phyloP scores from a whole-genome alignment of 2,797 vertebrate genomes.

The Parauchenoglanis ngamensis region DNA sequence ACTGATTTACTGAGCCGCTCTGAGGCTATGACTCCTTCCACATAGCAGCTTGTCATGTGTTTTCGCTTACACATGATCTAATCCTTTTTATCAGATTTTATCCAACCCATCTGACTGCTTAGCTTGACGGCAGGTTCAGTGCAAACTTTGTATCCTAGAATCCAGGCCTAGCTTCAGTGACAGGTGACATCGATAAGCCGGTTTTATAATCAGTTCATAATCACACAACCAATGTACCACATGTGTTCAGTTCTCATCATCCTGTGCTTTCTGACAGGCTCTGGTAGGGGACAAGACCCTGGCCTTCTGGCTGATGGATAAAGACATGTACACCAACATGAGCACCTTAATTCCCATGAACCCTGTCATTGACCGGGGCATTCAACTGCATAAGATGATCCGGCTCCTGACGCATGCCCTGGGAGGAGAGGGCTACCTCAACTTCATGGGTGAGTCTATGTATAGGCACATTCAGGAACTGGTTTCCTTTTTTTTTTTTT shows the following conservation, averaged over 20 bases:
- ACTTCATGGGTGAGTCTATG: conserved; percentile 93
- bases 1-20: background rate
- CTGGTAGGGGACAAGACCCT: conserved; percentile 95
- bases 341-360: conserved; percentile 83
- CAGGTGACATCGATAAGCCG: conserved; percentile 27
- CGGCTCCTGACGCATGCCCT: conserved; percentile 91
- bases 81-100: conserved; percentile 42
- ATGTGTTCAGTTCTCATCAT: conserved; percentile 27
- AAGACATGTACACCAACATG: conserved; percentile 99
- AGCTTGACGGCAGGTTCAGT: conserved; percentile 22
- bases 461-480: background rate
- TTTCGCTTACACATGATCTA: conserved; percentile 29
- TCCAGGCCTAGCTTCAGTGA: background rate
- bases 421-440: conserved; percentile 95
- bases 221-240: conserved; percentile 31
- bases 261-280: conserved; percentile 73
- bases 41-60: conserved; percentile 27
- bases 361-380: conserved; percentile 90
- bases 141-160: background rate
- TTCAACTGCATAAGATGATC: conserved; percentile 99
- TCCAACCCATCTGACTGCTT: conserved; percentile 26
- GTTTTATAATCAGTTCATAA: conserved; percentile 37
- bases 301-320: conserved; percentile 98
- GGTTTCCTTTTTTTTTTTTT: background rate
- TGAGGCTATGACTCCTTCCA: background rate